Evolutionary conservation across 2,888 invertebrate genomes (phyloP).

Genomic region (Auanema sp.): DNA sequence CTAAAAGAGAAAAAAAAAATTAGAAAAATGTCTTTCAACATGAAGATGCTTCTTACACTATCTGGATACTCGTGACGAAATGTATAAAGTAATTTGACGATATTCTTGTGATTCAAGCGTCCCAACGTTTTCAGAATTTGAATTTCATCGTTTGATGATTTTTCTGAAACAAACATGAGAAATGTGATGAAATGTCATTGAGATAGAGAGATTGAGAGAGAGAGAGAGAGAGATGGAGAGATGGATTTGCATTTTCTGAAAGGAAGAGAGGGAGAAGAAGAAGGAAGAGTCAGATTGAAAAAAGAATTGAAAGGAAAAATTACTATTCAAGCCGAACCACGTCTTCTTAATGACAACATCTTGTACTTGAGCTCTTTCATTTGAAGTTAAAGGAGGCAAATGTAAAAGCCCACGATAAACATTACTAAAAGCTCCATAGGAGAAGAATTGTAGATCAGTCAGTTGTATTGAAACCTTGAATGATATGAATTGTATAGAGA

Average conservation of each 20-base stretch:
- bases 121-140: conserved; percentile 93
- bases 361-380: conserved; percentile 10
- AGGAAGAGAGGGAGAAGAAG: conserved; percentile 70
- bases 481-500: too few species aligned
- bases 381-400: conserved; percentile 12
- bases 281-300: not conserved
- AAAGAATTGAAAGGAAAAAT: not conserved
- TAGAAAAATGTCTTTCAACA: too few species aligned
- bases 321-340: conserved; percentile 24
- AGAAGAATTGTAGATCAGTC: conserved; percentile 36
- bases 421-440: conserved; percentile 46
- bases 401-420: conserved; percentile 34
- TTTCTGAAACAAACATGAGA: too few species aligned
- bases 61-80: conserved; percentile 68
- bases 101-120: conserved; percentile 90
- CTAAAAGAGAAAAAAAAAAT: not conserved
- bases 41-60: conserved; percentile 6
- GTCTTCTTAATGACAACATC: conserved; percentile 49
- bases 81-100: conserved; percentile 92
- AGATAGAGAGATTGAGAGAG: too few species aligned
- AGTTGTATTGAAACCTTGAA: conserved; percentile 32
- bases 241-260: too few species aligned
- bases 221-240: conserved; percentile 70
- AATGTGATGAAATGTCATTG: too few species aligned
- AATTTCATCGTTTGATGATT: conserved; percentile 71